A percentile compares a stretch with the other conserved stretches of the same genome.
phyloP scores from a whole-genome alignment of 2,888 invertebrate species.

The Biston stratarius region DNA sequence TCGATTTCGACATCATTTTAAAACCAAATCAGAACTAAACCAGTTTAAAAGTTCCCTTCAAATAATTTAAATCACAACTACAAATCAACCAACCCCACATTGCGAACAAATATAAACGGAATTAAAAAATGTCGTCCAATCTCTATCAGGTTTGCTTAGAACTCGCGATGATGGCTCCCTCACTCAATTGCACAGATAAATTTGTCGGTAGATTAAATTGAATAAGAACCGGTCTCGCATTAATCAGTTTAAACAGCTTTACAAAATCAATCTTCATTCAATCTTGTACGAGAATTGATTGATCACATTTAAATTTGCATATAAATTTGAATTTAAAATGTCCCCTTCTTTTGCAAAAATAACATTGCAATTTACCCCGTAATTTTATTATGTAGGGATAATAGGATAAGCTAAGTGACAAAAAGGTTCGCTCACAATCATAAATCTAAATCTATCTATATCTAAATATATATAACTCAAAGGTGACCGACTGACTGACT shows the following conservation, averaged over 20 bases:
- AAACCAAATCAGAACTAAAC: conserved; percentile 1
- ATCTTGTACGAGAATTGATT: conserved; percentile 22
- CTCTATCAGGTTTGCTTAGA: neutral
- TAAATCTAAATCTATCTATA: no score
- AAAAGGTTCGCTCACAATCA: no score
- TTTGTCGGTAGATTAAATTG: conserved; percentile 12
- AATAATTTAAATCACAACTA: conserved; percentile 13
- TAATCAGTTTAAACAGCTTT: conserved; percentile 23
- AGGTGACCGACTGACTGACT: no score
- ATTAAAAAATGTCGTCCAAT: neutral
- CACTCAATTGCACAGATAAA: neutral
- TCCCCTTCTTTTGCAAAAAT: conserved; percentile 6
- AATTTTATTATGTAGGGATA: no score
- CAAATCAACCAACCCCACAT: neutral
- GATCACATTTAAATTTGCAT: conserved; percentile 34
- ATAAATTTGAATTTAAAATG: conserved; percentile 29
- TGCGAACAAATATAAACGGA: neutral
- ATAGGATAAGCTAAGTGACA: no score
- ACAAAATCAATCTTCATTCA: conserved; percentile 30
- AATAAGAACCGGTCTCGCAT: conserved; percentile 15
- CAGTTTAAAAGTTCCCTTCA: neutral
- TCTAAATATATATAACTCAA: no score
- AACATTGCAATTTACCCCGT: neutral
- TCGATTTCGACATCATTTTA: neutral
- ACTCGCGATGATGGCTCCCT: neutral